Evolutionary conservation across 2,113 vertebrate genomes (phyloP), one percentile per base, ranked within the genome.

Genomic region (Nerophis ophidion): DNA sequence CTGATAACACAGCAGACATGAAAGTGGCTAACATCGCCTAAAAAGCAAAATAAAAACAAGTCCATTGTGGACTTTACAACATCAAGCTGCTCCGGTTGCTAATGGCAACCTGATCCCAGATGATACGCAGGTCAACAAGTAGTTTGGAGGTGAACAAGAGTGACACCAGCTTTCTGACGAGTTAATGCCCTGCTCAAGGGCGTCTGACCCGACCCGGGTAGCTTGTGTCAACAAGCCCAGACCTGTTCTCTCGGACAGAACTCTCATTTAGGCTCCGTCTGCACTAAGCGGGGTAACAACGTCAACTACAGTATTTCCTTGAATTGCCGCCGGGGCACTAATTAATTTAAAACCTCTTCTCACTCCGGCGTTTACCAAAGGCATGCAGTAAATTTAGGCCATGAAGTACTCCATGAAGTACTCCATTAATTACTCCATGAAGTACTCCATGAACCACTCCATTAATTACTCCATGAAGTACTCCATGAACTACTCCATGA

Each of bases 191-290:
- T 59, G 74, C 55, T 69, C 46, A 61, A 40, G 10, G 61, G 64
- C 44, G 33, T 36, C 13, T 53, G 40, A 60, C 42, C 26, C 61
- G 57, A 79, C 42, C 26, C 61, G 57, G 77, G 72, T 60, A 66
- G 76, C 52, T 62, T 61, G 19, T 70, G 33, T 62, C 17, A 40
- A 2, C 83, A 55, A 66, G 83, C 71, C 33, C 63, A 53, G 74
- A 44, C 81, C 64, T 65, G 76, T 47, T 52, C 49, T 45, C 44
- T 36, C 16, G 51, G 68, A 68, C 56, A 57, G 46, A 58, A 59
- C 63, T 12, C 40, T 42, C 40, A 3, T 26, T 26, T 26, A 26
- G 19, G 19, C 19, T 26, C 1, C 3, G 19, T 26, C 19, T 26
- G 3, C 19, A 26, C 19, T n/a, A n/a, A n/a, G n/a, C n/a, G n/a